Base-by-base conservation (phyloP, 1,140 invertebrate genomes). In the Drosophila nannoptera region DNA sequence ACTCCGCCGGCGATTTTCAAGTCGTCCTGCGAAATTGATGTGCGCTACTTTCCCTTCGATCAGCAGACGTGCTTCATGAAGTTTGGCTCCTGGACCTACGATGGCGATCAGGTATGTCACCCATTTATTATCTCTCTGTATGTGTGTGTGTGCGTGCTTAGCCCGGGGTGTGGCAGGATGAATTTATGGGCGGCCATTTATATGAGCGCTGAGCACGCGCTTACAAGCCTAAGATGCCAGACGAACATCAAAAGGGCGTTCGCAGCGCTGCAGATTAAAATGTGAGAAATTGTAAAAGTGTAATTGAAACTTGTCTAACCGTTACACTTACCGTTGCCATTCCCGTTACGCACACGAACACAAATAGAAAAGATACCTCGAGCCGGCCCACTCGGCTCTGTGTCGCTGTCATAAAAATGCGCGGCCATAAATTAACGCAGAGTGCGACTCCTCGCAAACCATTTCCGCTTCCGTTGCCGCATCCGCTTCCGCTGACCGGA, bases 31-130 rank as follows among this genome's bases (percentile, higher is more conserved):
- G 96, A 98, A 90, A 97, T 98, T 62, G 97, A 99, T 89, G 97
- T 99, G 1, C 92, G 95, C 48, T 97, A 98, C 89, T 99, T 99
- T 90, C 97, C 97, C 1, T 99, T 98, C 88, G 98, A 99, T 91
- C 95, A 98, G 82, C 98, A 99, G 90, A 96, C 95, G 0, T 98
- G 97, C 90, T 96, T 97, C 90, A 95, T 98, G 94, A 98, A 97
- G 86, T 98, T 98, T 86, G 98, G 98, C 4, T 98, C 97, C 0
- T 99, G 98, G 98, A 98, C 97, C 2, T 99, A 99, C 89, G 97
- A 99, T 87, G 97, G 97, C 46, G 95, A 96, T 90, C 95, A 97
- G 93, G 95, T 97, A 91, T 70, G 59, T 87, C 55, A 60, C 29
- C 33, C 12, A 5, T 4, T 29, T 4, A 29, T 14, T n/a, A 35